Evolutionary conservation across 2,113 vertebrate species (phyloP).

Genomic region (Myrmophylax atrothorax): DNA sequence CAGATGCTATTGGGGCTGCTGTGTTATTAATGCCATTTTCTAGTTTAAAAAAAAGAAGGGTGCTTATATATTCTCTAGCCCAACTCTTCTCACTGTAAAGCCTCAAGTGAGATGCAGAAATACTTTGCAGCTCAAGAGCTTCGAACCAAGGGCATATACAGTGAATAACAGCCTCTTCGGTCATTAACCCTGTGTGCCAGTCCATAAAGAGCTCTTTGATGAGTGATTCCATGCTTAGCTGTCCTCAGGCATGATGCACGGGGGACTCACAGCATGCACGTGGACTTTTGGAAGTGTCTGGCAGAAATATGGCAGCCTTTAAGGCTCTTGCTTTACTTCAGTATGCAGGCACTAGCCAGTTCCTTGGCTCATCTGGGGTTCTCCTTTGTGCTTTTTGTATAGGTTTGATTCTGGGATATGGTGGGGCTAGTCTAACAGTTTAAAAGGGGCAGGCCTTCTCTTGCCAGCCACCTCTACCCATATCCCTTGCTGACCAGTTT

Average conservation of each 20-base stretch:
- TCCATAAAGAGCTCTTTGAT: not conserved
- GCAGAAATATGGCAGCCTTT: not conserved
- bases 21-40: not conserved
- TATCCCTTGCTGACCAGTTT: not conserved
- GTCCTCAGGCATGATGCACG: rapidly evolving
- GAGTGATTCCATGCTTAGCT: not conserved
- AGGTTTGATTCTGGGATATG: not conserved
- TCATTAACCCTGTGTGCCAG: not conserved
- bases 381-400: not conserved
- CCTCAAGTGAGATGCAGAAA: not conserved
- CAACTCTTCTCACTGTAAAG: not conserved
- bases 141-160: not conserved
- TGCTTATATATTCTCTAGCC: not conserved
- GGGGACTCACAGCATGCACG: not conserved
- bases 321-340: not conserved
- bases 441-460: not conserved
- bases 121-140: not conserved
- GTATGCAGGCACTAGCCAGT: not conserved
- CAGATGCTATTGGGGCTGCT: not conserved
- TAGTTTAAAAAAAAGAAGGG: not conserved
- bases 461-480: not conserved
- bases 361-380: not conserved
- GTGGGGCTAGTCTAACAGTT: not conserved
- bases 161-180: not conserved
- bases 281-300: not conserved